Evolutionary conservation across 2,797 vertebrate species (phyloP).

Genomic region (Rhincodon typus): DNA sequence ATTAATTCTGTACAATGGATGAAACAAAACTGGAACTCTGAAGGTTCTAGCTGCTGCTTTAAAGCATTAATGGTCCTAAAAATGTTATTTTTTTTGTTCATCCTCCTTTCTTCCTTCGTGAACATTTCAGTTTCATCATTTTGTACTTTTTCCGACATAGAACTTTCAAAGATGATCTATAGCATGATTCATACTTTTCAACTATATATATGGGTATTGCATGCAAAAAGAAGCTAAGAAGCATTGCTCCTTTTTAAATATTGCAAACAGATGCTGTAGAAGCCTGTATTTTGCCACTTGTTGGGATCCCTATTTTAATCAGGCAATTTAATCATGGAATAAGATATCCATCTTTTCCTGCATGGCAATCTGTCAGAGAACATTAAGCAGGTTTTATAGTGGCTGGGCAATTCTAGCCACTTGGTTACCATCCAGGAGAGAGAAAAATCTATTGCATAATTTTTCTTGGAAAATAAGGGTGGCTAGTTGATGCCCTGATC

Average conservation of each 20-base stretch:
- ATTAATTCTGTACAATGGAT: neutral
- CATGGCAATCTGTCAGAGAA: neutral
- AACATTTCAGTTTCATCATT: neutral
- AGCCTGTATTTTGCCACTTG: neutral
- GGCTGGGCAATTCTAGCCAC: neutral
- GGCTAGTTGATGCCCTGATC: neutral
- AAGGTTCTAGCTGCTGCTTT: neutral
- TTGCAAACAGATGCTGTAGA: neutral
- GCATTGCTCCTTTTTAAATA: neutral
- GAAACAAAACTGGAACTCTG: neutral
- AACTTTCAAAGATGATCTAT: neutral
- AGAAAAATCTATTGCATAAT: neutral
- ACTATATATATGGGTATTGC: neutral
- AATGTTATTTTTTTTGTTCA: neutral
- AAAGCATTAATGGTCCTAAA: neutral
- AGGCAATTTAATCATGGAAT: neutral
- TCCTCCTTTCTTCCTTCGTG: neutral
- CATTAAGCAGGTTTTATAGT: neutral
- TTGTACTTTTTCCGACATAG: neutral
- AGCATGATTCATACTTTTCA: neutral
- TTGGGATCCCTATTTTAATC: neutral
- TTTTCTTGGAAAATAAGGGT: neutral
- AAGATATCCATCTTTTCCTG: neutral
- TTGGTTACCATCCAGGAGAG: neutral
- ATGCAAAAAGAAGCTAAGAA: neutral